A percentile compares a stretch with the other conserved stretches of the same genome.
Conservation (phyloP, 2,888 invertebrate species). For the Odontocolon sp. region DNA sequence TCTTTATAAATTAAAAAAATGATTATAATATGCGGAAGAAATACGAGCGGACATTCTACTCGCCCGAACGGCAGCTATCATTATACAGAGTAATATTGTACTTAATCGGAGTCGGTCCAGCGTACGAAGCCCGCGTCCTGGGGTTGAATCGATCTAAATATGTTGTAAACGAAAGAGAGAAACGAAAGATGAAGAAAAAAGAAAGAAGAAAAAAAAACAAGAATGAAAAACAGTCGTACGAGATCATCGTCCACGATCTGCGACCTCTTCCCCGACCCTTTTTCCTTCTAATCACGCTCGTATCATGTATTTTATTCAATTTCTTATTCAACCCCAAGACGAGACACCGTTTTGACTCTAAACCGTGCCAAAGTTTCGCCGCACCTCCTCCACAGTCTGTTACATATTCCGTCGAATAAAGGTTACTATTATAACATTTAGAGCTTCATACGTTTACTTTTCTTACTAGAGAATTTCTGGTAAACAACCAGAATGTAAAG, state of each 20-base stretch:
- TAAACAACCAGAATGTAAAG: no score
- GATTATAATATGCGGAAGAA: conserved; percentile 1
- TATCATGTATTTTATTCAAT: not conserved
- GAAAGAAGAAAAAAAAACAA: not conserved
- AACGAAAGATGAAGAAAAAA: conserved; percentile 2
- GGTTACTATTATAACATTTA: conserved; percentile 32
- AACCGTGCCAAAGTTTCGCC: conserved; percentile 67
- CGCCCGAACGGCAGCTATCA: conserved; percentile 52
- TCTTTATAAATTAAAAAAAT: not conserved
- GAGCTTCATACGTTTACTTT: not conserved
- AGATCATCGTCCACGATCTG: conserved; percentile 2
- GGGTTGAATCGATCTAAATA: conserved; percentile 56
- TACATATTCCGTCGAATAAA: conserved; percentile 75
- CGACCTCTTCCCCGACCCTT: not conserved
- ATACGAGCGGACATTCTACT: conserved; percentile 33
- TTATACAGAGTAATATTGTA: conserved; percentile 35
- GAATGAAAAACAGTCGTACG: not conserved
- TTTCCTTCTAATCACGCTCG: no score
- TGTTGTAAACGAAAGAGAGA: conserved; percentile 4
- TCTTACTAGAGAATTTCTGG: no score
- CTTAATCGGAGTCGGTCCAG: conserved; percentile 43
- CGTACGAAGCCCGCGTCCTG: conserved; percentile 52
- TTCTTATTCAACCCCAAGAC: conserved; percentile 38
- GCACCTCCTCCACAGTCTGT: conserved; percentile 72
- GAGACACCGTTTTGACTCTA: conserved; percentile 47